Base-by-base conservation (phyloP, 2,888 invertebrate genomes). In the Pammene aurita region DNA sequence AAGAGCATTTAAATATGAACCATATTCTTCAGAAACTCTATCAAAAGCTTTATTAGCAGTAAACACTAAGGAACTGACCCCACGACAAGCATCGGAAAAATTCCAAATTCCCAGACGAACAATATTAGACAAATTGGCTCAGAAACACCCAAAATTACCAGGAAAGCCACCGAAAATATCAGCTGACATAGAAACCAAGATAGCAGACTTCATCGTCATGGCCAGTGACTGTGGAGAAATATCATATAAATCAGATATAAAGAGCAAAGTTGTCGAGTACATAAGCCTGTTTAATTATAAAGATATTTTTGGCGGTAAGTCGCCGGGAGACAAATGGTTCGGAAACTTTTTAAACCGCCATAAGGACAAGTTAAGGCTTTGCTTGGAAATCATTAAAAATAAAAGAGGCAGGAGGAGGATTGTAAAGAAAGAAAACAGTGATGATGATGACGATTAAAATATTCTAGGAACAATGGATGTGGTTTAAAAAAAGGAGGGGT, bases 101-200 rank as follows among this genome's bases (percentile, higher is more conserved):
- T 60, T 34, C 26, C 18, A 60, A 35, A 34, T 60, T n/a, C 60
- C 60, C 11, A 35, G 60, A 46, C 26, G 60, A 14, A 60, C 60
- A 11, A 14, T 60, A 60, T 18, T 14, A 46, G 14, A 60, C 46
- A 60, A 46, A 46, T 6, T 60, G 60, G 6, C 14, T 34, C 26
- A 14, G 7, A 60, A 35, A 44, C 60, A 60, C 14, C 9, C 34
- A 5, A 34, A 9, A 6, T 9, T n/a, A 10, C 34, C 14, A 7
- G 60, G 60, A 44, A 10, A 34, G 2, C 60, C n/a, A 14, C 26
- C 14, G 14, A 46, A 34, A 34, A 26, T 60, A 14, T 46, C 60
- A 11, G 14, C 14, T 46, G 34, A 44, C 14, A n/a, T 26, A n/a
- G 57, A 57, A 42, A 42, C 11, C 26, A 42, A 42, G 9, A 26